These are phyloP conservation scores for Laothoe populi DNA, from an alignment of 2,888 invertebrate species.

Conservation along the genomic window DNA sequence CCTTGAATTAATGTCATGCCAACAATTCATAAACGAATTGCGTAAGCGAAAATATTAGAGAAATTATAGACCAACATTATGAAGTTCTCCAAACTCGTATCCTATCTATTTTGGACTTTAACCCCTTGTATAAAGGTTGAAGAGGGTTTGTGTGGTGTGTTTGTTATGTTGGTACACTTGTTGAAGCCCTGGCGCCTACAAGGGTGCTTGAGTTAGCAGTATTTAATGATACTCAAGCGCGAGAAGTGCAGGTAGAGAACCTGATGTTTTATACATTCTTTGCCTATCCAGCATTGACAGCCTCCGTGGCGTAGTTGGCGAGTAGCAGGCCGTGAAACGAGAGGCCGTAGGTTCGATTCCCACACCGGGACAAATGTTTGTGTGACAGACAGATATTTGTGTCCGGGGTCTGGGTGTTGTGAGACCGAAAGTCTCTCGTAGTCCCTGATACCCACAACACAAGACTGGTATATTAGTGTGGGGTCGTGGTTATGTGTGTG, in stretches of 20 bases:
- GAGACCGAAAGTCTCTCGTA: too few species aligned
- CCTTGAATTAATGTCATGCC: not conserved
- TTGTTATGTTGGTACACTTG: slow-evolving; percentile 40
- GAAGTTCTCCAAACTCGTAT: not conserved
- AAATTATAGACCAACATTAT: slow-evolving; percentile 17
- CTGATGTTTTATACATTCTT: slow-evolving; percentile 41
- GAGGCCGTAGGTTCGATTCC: too few species aligned
- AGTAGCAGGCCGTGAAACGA: too few species aligned
- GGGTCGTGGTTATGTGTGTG: too few species aligned
- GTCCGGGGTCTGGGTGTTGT: too few species aligned
- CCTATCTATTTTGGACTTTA: slow-evolving; percentile 30
- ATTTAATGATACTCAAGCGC: slow-evolving; percentile 43
- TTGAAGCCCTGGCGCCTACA: slow-evolving; percentile 65
- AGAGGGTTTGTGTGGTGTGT: slow-evolving; percentile 16
- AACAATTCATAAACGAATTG: slow-evolving; percentile 17
- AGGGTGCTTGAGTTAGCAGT: slow-evolving; percentile 62
- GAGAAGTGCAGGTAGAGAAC: slow-evolving; percentile 45
- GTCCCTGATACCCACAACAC: too few species aligned
- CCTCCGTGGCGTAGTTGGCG: too few species aligned
- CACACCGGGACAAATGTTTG: too few species aligned
- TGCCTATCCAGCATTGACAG: slow-evolving; percentile 27
- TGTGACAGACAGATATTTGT: too few species aligned
- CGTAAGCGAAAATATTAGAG: slow-evolving; percentile 25
- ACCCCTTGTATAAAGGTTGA: slow-evolving; percentile 25
- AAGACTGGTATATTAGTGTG: too few species aligned